Conservation (phyloP, 1,140 invertebrate species). For the Pectinophora gossypiella region DNA sequence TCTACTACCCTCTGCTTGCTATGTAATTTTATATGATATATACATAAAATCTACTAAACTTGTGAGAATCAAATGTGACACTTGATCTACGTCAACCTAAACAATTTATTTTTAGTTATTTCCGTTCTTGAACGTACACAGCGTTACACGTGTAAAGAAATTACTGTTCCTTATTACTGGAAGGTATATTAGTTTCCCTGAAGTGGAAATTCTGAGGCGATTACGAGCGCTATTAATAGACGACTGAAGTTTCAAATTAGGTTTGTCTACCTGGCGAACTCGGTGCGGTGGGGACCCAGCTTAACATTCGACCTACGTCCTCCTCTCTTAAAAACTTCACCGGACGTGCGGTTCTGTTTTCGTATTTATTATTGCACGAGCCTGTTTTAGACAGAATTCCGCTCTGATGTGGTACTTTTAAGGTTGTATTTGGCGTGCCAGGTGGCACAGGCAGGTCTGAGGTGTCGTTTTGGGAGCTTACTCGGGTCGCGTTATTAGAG, state of each 20-base stretch:
- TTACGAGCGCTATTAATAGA: not conserved
- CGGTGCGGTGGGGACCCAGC: not conserved
- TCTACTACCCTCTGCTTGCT: no score
- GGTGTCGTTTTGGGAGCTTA: conserved; percentile 46
- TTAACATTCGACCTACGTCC: conserved; percentile 13
- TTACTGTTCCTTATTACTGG: no score
- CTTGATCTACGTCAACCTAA: no score
- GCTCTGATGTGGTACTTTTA: not conserved
- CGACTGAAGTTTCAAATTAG: not conserved
- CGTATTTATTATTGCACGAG: conserved; percentile 33
- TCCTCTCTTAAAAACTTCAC: conserved; percentile 37
- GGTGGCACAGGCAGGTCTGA: conserved; percentile 21
- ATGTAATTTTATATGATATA: no score
- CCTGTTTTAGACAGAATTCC: not conserved
- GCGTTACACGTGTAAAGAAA: no score
- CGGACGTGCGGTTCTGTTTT: conserved; percentile 40
- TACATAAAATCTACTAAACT: no score
- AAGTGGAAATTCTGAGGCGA: no score
- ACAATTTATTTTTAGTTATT: no score
- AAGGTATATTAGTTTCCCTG: no score
- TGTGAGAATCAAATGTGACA: no score
- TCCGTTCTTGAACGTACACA: no score
- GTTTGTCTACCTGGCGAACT: conserved; percentile 5
- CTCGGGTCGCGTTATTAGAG: conserved; percentile 44
- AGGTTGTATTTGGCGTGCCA: not conserved